Base-by-base conservation (phyloP, 2,113 vertebrate genomes). In the Seriola dumerili region DNA sequence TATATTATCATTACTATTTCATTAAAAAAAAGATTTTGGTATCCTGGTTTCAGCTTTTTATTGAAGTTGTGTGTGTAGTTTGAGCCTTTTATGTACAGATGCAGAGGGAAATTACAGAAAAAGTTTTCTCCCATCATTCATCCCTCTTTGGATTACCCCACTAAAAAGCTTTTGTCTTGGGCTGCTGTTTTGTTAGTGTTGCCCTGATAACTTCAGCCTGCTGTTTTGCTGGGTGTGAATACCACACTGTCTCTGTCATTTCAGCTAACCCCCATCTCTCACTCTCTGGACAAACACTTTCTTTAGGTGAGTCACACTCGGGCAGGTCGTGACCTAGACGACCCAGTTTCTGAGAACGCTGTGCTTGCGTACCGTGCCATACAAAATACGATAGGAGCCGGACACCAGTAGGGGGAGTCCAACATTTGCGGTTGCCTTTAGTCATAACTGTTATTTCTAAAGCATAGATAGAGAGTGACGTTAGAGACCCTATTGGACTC, bases 341-440 rank as follows among this genome's bases (percentile, higher is more conserved):
- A 50, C 61, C 46, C 19, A 25, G 25, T 58, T 62, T 36, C 12
- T 44, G 5, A 71, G 54, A 75, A 2, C 5, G 0, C 7, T 25
- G 48, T 8, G 11, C 17, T 38, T 2, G 58, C 9, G n/a, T 9
- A 13, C 57, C 72, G 23, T 34, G 17, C 38, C 5, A 8, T 8
- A 8, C 2, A 44, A 5, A 42, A n/a, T 1, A 36, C 0, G 44
- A 13, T n/a, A 16, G 29, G 12, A 14, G 25, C 12, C 2, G 55
- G 1, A 61, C 19, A 70, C 83, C 91, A 88, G 76, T 5, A 86
- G 85, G 63, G 87, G 83, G 87, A 80, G 81, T 55, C 21, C 48
- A 42, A 14, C 58, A 54, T 73, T 38, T 40, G 29, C 14, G 1
- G 14, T 55, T 40, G 0, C 16, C 44, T 36, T 72, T 17, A 59